A percentile compares a stretch with the other conserved stretches of the same genome.
Conservation (phyloP, 2,113 vertebrate genomes). For the Sinocyclocheilus rhinocerous region DNA sequence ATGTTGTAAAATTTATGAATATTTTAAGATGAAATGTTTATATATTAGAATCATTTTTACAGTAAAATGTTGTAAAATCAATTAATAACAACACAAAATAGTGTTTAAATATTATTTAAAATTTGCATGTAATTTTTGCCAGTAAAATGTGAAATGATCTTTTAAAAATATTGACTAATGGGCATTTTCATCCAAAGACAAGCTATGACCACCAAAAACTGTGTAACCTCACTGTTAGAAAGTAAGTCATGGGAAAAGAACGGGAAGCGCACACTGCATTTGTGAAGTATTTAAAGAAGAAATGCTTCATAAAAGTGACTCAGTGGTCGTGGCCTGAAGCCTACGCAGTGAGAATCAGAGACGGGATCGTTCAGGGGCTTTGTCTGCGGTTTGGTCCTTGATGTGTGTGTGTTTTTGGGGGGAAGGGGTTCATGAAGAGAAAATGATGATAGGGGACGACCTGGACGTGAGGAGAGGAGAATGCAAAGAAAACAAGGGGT, state of each 20-base stretch:
- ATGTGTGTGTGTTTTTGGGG: background rate
- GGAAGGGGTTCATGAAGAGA: background rate
- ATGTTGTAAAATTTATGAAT: background rate
- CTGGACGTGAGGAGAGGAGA: conserved; percentile 2
- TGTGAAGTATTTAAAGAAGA: background rate
- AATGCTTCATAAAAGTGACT: conserved; percentile 8
- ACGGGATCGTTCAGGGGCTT: conserved; percentile 27
- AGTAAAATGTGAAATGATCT: background rate
- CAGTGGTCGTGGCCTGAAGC: conserved; percentile 17
- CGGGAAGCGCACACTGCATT: background rate
- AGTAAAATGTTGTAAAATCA: too few relatives aligned
- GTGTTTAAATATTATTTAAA: background rate
- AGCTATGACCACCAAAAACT: background rate
- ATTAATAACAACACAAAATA: too few relatives aligned
- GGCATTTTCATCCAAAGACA: background rate
- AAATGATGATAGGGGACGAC: background rate
- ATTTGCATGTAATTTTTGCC: background rate
- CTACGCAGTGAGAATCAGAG: conserved; percentile 14
- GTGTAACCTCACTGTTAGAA: background rate
- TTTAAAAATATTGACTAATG: background rate
- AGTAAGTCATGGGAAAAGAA: background rate
- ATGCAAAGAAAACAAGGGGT: background rate
- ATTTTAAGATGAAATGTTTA: too few relatives aligned
- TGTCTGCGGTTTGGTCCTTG: conserved; percentile 42
- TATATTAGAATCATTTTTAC: too few relatives aligned